Percentiles rank a stretch among this genome's conserved stretches.
These are phyloP conservation scores for Hedya salicella DNA, from an alignment of 2,888 invertebrate species.

Conservation along the genomic window DNA sequence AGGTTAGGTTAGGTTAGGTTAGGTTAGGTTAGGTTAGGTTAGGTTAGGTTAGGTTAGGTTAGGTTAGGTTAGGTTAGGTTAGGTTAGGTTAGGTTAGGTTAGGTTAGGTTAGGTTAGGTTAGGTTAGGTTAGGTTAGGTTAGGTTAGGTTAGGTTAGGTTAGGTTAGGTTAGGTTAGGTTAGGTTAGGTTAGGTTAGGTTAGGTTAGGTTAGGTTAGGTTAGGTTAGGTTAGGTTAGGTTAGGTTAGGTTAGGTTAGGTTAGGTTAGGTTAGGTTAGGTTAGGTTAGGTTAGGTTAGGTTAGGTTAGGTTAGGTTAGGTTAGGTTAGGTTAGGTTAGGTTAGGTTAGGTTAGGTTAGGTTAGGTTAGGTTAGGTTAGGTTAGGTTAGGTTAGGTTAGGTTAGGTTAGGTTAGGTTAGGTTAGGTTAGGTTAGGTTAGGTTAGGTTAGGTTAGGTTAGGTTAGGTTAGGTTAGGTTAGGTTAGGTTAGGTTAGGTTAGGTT, in stretches of 20 bases:
- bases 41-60: slow-evolving; percentile 7
- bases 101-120: slow-evolving; percentile 7
- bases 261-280: slow-evolving; percentile 23
- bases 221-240: slow-evolving; percentile 13
- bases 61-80: slow-evolving; percentile 7
- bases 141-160: slow-evolving; percentile 7
- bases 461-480: slow-evolving; percentile 23
- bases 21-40: slow-evolving; percentile 7
- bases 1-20: slow-evolving; percentile 7
- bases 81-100: slow-evolving; percentile 7
- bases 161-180: slow-evolving; percentile 7
- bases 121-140: slow-evolving; percentile 7
- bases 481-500: slow-evolving; percentile 20
- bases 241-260: slow-evolving; percentile 23
- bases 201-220: slow-evolving; percentile 7
- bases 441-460: slow-evolving; percentile 23
- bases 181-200: slow-evolving; percentile 7
- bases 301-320: slow-evolving; percentile 21
- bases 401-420: slow-evolving; percentile 19
- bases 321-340: slow-evolving; percentile 13
- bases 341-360: slow-evolving; percentile 20
- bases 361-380: slow-evolving; percentile 20
- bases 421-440: slow-evolving; percentile 17
- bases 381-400: slow-evolving; percentile 18
- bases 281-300: slow-evolving; percentile 23